These are phyloP conservation scores for Ceyx melanurus DNA, from an alignment of 2,113 vertebrate genomes.

Conservation along the genomic window DNA sequence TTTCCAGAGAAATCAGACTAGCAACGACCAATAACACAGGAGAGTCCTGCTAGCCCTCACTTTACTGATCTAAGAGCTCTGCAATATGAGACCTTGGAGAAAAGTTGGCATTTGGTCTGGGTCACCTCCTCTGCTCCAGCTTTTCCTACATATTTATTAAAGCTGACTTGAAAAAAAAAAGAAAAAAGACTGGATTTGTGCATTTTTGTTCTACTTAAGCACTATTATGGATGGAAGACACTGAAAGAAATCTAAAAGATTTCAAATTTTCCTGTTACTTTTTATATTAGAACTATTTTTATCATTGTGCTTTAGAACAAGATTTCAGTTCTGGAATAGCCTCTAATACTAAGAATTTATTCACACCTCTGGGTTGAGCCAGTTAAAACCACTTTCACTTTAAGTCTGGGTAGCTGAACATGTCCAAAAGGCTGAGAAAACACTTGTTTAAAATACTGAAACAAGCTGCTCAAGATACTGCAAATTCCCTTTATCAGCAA, in stretches of 20 bases:
- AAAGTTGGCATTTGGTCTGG: neutral
- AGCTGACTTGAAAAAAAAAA: neutral
- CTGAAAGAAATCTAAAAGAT: neutral
- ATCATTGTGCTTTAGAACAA: neutral
- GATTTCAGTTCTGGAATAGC: neutral
- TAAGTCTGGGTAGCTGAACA: neutral
- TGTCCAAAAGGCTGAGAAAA: neutral
- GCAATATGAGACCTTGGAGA: neutral
- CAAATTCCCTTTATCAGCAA: neutral
- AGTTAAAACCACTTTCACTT: neutral
- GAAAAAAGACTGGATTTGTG: rapidly evolving
- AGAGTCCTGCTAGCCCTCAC: slow-evolving; percentile 14
- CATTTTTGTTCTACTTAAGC: neutral
- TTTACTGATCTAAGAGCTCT: slow-evolving; percentile 11
- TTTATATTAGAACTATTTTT: neutral
- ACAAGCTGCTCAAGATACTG: neutral
- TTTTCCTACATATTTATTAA: slow-evolving; percentile 15
- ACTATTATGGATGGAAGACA: neutral
- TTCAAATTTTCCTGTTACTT: neutral
- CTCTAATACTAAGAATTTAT: neutral
- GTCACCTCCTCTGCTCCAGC: neutral
- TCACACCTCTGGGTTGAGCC: neutral
- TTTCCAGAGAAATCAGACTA: slow-evolving; percentile 32
- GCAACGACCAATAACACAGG: slow-evolving; percentile 6
- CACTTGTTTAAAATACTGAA: neutral